Evolutionary conservation across 2,888 invertebrate genomes (phyloP).

Genomic region (Digitonthophagus gazella): DNA sequence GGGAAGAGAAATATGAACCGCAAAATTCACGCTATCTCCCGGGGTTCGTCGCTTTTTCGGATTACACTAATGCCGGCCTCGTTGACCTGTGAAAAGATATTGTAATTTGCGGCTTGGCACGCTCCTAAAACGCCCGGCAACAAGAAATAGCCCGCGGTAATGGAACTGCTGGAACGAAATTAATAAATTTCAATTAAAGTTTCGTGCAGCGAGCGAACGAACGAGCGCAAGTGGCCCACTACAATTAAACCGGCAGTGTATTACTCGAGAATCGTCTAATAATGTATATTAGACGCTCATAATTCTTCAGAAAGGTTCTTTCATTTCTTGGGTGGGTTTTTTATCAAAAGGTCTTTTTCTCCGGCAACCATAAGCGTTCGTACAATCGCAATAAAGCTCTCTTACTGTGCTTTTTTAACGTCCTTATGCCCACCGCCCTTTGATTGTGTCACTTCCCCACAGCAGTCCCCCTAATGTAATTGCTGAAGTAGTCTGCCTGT

Average conservation of each 20-base stretch:
- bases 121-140: neutral
- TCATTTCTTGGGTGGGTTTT: neutral
- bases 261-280: neutral
- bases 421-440: neutral
- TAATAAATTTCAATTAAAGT: neutral
- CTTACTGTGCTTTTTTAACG: neutral
- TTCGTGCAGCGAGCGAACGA: neutral
- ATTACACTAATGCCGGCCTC: neutral
- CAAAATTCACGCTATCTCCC: neutral
- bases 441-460: neutral
- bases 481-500: neutral
- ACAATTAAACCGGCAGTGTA: neutral
- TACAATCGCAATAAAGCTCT: neutral
- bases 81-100: neutral
- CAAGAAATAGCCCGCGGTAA: neutral
- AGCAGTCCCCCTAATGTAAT: neutral
- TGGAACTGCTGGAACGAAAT: neutral
- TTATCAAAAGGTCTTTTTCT: neutral
- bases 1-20: neutral
- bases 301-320: too few relatives aligned
- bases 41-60: neutral
- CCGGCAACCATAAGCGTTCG: neutral
- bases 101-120: neutral
- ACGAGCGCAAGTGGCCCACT: neutral
- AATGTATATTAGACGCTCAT: neutral